Percentiles rank a stretch among this genome's conserved stretches.
These are phyloP conservation scores for Liasis olivaceus DNA, from an alignment of 2,797 vertebrate genomes.

Conservation along the genomic window DNA sequence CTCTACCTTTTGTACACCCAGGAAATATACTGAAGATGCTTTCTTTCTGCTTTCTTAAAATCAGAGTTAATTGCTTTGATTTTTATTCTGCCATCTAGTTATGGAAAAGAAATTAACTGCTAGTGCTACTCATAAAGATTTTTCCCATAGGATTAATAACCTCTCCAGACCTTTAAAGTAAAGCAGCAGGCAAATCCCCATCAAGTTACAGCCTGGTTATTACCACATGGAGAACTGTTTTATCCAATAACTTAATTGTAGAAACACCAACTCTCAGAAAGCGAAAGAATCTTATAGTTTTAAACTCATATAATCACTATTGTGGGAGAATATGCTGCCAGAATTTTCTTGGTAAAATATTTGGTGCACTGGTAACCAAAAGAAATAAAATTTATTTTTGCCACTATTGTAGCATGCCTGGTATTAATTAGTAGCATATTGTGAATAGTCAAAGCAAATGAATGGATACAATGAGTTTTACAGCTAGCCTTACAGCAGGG, in stretches of 20 bases:
- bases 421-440: conserved; percentile 69
- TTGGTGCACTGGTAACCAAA: conserved; percentile 66
- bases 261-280: conserved; percentile 63
- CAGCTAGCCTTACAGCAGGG: conserved; percentile 69
- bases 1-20: conserved; percentile 16
- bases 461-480: conserved; percentile 77
- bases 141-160: conserved; percentile 62
- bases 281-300: conserved; percentile 48
- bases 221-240: conserved; percentile 63
- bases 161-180: conserved; percentile 62
- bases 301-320: conserved; percentile 11
- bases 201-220: conserved; percentile 64
- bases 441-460: conserved; percentile 78
- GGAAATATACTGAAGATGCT: conserved; percentile 34
- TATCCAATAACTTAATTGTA: conserved; percentile 57
- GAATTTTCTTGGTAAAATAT: conserved; percentile 53
- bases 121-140: conserved; percentile 54
- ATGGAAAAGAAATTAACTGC: conserved; percentile 58
- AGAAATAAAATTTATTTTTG: conserved; percentile 73
- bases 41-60: conserved; percentile 35
- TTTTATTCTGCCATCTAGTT: conserved; percentile 59
- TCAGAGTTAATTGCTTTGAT: conserved; percentile 53
- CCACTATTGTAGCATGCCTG: conserved; percentile 57
- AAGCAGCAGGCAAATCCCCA: conserved; percentile 70
- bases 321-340: conserved; percentile 27